A percentile compares a stretch with the other conserved stretches of the same genome.
Conservation (phyloP, 2,113 vertebrate species). For the Paratilapia polleni region DNA sequence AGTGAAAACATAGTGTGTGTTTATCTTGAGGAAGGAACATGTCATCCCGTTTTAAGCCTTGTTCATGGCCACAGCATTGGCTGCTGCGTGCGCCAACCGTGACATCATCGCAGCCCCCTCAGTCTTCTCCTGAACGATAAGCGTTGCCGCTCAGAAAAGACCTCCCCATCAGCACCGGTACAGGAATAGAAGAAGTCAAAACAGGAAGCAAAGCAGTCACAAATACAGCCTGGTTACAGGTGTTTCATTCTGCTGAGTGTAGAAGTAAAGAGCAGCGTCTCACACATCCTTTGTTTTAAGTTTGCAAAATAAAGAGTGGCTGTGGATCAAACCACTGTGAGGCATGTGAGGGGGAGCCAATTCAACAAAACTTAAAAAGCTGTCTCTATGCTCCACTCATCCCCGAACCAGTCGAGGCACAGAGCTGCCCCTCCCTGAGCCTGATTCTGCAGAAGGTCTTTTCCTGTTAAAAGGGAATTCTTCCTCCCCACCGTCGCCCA, state of each 20-base stretch:
- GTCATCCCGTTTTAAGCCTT: not conserved
- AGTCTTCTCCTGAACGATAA: too few relatives aligned
- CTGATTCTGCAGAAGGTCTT: too few relatives aligned
- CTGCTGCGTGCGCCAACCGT: not conserved
- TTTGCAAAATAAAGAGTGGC: too few relatives aligned
- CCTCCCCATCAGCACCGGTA: rapidly evolving
- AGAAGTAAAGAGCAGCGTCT: too few relatives aligned
- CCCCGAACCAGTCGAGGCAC: too few relatives aligned
- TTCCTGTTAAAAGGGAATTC: too few relatives aligned
- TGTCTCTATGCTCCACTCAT: too few relatives aligned
- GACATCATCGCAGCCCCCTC: not conserved
- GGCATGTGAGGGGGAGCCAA: not conserved
- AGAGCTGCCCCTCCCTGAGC: too few relatives aligned
- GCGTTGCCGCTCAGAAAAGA: not conserved
- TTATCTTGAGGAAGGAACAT: not conserved
- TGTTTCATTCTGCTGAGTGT: too few relatives aligned
- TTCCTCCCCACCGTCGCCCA: too few relatives aligned
- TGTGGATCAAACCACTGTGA: not conserved
- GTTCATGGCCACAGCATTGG: not conserved
- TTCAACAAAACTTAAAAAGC: not conserved
- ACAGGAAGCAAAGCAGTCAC: not conserved
- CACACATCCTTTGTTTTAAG: too few relatives aligned
- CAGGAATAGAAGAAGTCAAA: not conserved
- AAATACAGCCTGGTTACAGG: too few relatives aligned
- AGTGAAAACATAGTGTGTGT: not conserved